A percentile compares a stretch with the other conserved stretches of the same genome.
These are phyloP conservation scores for Diadophis punctatus DNA, from an alignment of 2,113 vertebrate genomes.

Conservation along the genomic window DNA sequence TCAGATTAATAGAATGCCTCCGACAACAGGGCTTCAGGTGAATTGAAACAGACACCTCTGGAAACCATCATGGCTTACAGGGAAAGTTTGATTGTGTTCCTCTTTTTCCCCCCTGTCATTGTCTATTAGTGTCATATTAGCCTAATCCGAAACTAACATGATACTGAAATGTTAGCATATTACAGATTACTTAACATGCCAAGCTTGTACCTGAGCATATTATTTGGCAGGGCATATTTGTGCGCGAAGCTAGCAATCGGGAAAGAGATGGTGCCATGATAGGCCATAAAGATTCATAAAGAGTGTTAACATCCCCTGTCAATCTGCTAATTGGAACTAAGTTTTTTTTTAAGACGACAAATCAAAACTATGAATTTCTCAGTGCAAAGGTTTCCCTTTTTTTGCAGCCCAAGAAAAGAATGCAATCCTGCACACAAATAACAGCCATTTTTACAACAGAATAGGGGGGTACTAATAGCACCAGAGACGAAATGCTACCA, in stretches of 20 bases:
- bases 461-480: not conserved
- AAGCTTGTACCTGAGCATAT: constrained; percentile 68
- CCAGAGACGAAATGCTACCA: no score
- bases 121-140: constrained; percentile 74
- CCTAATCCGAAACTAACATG: constrained; percentile 72
- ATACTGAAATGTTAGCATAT: constrained; percentile 74
- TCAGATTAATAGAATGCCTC: not conserved
- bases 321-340: not conserved
- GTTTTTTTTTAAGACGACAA: not conserved
- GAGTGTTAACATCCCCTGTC: not conserved
- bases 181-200: constrained; percentile 71
- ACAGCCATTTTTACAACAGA: not conserved
- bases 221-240: constrained; percentile 46
- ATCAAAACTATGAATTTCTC: not conserved
- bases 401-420: not conserved
- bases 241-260: constrained; percentile 14
- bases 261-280: not conserved
- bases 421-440: not conserved
- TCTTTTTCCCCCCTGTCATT: constrained; percentile 62
- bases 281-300: not conserved
- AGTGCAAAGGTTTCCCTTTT: not conserved
- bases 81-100: constrained; percentile 73
- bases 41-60: constrained; percentile 67
- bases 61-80: constrained; percentile 64
- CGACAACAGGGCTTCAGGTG: constrained; percentile 60